Base-by-base conservation (phyloP, 2,888 invertebrate genomes). In the Aspidapion aeneum region DNA sequence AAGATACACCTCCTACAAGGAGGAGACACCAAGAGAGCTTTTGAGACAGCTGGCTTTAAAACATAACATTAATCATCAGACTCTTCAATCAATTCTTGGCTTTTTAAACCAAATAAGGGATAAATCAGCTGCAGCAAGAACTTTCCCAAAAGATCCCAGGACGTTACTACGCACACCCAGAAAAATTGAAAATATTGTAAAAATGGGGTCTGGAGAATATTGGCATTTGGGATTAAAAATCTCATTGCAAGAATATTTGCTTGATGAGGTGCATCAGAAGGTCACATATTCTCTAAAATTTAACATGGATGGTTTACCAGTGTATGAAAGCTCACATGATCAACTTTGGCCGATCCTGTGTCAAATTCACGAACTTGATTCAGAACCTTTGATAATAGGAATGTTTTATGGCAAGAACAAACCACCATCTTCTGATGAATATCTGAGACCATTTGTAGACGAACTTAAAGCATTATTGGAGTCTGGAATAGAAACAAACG, bases 291-390 rank as follows among this genome's bases (percentile, higher is more conserved):
- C 35, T 7, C 35, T 35, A 35, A 35, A 35, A 35, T 35, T 71
- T 12, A 71, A 69, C 60, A 61, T 69, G 17, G 68, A 70, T 62
- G 69, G 66, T 5, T 54, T 71, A 21, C 68, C 3, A 18, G 64
- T 70, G 54, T 68, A 69, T 58, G 65, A 63, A 55, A 66, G 69
- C 57, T 61, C 62, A 12, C 69, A 66, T 51, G 22, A 60, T 60
- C 68, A 71, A 64, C 69, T 71, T 63, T 72, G 71, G 68, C 69
- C 71, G 21, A 70, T 69, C 21, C 58, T 71, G 7, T 68, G 52
- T 21, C 66, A 69, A 54, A 63, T 70, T 57, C 58, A 20, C 51
- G 60, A 69, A 20, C 58, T 64, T 54, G 18, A 65, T 55, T 20
- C 66, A 57, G 60, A 61, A 57, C 69, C 65, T 12, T 66, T 65